These are phyloP conservation scores for Leptosomus discolor DNA, from an alignment of 2,113 vertebrate genomes.

Conservation along the genomic window DNA sequence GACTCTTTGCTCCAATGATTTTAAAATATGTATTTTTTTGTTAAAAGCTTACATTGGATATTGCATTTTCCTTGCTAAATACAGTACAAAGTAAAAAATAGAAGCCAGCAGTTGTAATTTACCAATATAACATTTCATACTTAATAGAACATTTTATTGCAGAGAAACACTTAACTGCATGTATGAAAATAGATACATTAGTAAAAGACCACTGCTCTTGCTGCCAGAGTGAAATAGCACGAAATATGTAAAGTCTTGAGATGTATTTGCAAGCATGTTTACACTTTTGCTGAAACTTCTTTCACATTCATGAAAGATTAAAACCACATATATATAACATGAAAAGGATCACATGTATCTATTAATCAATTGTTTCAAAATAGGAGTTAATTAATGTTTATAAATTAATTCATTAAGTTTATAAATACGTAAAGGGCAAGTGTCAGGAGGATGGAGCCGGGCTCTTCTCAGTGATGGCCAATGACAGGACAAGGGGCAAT, in stretches of 20 bases:
- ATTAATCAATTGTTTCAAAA: neutral
- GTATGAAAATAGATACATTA: neutral
- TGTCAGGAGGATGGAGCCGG: too few relatives aligned
- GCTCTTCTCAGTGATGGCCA: too few relatives aligned
- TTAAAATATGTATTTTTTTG: neutral
- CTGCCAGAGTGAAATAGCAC: neutral
- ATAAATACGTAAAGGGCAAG: too few relatives aligned
- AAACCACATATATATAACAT: neutral
- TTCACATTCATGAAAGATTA: neutral
- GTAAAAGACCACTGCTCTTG: neutral
- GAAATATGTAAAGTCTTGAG: neutral
- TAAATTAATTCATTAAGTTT: too few relatives aligned
- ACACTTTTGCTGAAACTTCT: neutral
- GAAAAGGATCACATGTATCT: neutral
- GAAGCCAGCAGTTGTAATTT: neutral
- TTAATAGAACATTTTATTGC: neutral
- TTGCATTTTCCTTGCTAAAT: neutral
- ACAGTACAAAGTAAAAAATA: neutral
- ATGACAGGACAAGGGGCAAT: too few relatives aligned
- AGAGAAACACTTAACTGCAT: neutral
- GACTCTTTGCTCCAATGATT: neutral
- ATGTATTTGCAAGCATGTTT: neutral
- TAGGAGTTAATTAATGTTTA: too few relatives aligned
- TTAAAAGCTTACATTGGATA: neutral
- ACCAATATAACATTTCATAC: neutral